These are phyloP conservation scores for Netelia virgata DNA, from an alignment of 2,888 invertebrate species.

Conservation along the genomic window DNA sequence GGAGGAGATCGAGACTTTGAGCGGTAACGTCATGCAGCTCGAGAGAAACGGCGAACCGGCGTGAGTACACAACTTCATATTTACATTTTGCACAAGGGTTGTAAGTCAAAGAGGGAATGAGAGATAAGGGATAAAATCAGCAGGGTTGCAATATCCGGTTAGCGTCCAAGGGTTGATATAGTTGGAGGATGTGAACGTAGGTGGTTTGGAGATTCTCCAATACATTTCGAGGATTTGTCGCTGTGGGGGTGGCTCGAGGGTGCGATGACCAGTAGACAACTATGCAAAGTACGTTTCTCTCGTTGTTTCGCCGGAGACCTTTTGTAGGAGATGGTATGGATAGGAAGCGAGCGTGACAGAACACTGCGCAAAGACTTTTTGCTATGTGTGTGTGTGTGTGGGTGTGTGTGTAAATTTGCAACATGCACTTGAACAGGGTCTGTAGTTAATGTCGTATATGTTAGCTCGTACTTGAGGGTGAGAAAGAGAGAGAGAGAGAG, in stretches of 20 bases:
- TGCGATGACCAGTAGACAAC: constrained; percentile 57
- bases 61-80: constrained; percentile 73
- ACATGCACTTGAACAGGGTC: constrained; percentile 26
- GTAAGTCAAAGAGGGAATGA: background rate
- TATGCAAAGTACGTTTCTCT: constrained; percentile 35
- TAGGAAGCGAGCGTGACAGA: constrained; percentile 54
- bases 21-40: constrained; percentile 80
- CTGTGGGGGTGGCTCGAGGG: background rate
- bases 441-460: constrained; percentile 26
- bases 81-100: background rate
- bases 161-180: no score
- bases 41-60: constrained; percentile 80
- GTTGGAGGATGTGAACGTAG: background rate
- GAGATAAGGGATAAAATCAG: background rate
- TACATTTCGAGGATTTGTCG: background rate
- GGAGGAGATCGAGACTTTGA: constrained; percentile 83
- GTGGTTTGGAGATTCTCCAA: background rate
- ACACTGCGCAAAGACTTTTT: constrained; percentile 47
- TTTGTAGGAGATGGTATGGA: constrained; percentile 18
- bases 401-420: constrained; percentile 16
- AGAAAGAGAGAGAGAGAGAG: background rate
- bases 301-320: constrained; percentile 25
- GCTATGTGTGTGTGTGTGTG: background rate
- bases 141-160: background rate
- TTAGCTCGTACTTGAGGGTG: background rate